Evolutionary conservation across 2,113 vertebrate genomes (phyloP).

Genomic region (Bos taurus): ARS-UCD2.0 NC_037330.1:34714501-34715000

Average conservation of each 20-base stretch:
- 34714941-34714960: neutral
- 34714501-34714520: neutral
- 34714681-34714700: neutral
- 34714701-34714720: no score
- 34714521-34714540: neutral
- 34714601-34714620: neutral
- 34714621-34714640: neutral
- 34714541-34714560: neutral
- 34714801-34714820: neutral
- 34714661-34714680: neutral
- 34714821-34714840: neutral
- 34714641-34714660: neutral
- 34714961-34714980: neutral
- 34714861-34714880: neutral
- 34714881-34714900: neutral
- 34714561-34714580: neutral
- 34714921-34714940: neutral
- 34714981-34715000: neutral
- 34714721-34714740: neutral
- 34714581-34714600: neutral
- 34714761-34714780: neutral
- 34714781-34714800: neutral
- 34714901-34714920: no score
- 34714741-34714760: neutral
- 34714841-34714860: neutral